phyloP scores from a whole-genome alignment of 2,888 invertebrate genomes.

The Dicranocentrus wangi region DNA sequence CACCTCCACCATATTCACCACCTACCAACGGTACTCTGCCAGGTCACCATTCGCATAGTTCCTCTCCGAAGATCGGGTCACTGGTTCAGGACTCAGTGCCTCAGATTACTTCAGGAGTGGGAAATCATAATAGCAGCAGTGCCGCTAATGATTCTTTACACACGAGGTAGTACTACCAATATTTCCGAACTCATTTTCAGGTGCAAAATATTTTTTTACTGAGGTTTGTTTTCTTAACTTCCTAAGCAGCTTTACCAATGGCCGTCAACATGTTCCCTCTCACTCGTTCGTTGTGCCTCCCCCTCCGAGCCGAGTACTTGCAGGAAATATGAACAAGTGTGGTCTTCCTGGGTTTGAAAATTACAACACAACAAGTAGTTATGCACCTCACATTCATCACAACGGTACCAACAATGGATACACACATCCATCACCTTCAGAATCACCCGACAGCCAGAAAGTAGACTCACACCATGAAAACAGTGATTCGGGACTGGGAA shows the following conservation, averaged over 20 bases:
- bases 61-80: slow-evolving; percentile 63
- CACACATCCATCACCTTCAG: slow-evolving; percentile 70
- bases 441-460: slow-evolving; percentile 71
- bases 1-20: slow-evolving; percentile 76
- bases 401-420: slow-evolving; percentile 54
- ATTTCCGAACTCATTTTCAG: neutral
- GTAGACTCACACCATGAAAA: slow-evolving; percentile 79
- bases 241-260: slow-evolving; percentile 68
- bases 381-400: slow-evolving; percentile 5
- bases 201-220: neutral
- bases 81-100: slow-evolving; percentile 66
- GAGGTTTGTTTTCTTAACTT: neutral
- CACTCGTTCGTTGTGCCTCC: slow-evolving; percentile 66
- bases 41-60: slow-evolving; percentile 11
- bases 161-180: slow-evolving; percentile 61
- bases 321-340: slow-evolving; percentile 66
- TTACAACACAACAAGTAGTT: slow-evolving; percentile 35
- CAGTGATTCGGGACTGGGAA: slow-evolving; percentile 85
- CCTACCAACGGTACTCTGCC: slow-evolving; percentile 53
- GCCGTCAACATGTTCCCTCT: slow-evolving; percentile 60
- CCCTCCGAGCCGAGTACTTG: slow-evolving; percentile 65
- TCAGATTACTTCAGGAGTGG: slow-evolving; percentile 52
- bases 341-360: slow-evolving; percentile 65
- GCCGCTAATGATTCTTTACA: slow-evolving; percentile 56
- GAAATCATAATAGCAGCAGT: slow-evolving; percentile 21